Evolutionary conservation across 2,113 vertebrate species (phyloP).

Genomic region (Bujurquina vittata): DNA sequence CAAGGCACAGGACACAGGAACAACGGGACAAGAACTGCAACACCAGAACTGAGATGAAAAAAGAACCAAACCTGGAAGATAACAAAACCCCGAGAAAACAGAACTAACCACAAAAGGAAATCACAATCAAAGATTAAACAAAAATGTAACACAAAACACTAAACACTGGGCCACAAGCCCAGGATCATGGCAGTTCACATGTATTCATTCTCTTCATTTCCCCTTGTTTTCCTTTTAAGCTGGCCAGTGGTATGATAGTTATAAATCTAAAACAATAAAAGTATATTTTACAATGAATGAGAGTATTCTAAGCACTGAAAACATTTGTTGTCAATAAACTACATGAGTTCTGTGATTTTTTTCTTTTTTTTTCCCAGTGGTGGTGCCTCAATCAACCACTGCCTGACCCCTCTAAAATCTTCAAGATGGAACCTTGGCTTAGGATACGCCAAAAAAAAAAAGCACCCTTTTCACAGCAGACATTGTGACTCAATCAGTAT

Average conservation of each 20-base stretch:
- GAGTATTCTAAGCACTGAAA: neutral
- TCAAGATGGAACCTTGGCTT: neutral
- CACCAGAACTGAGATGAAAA: too few species aligned
- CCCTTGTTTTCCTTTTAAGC: neutral
- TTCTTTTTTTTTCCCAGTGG: neutral
- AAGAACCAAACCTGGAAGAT: too few species aligned
- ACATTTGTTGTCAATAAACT: neutral
- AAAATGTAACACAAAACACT: too few species aligned
- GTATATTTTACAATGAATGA: neutral
- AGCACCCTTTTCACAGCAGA: neutral
- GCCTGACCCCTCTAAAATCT: neutral
- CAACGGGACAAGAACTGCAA: too few species aligned
- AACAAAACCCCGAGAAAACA: too few species aligned
- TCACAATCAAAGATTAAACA: too few species aligned
- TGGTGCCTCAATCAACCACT: neutral
- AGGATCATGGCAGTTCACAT: too few species aligned
- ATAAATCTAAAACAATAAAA: neutral
- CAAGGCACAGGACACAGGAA: too few species aligned
- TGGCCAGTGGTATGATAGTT: neutral
- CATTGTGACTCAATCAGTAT: neutral
- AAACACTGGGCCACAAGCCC: too few species aligned
- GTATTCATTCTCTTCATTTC: neutral
- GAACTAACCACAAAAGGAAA: too few species aligned
- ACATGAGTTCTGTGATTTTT: neutral
- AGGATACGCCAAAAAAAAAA: neutral